Evolutionary conservation across 2,113 vertebrate genomes (phyloP).

Genomic region (Tachysurus vachellii): DNA sequence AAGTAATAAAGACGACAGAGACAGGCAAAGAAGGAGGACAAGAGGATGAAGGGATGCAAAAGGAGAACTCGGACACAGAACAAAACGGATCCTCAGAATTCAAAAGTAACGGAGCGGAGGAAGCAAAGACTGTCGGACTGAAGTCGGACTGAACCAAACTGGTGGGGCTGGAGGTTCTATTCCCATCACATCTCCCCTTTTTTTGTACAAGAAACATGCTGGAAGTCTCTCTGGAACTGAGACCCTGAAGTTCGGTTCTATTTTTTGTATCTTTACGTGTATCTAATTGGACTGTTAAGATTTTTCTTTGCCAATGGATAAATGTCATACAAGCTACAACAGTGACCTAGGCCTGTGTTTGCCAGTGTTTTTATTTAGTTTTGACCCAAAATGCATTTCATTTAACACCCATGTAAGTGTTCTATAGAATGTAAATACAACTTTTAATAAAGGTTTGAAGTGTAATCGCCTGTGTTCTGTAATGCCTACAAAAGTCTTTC

Average conservation of each 20-base stretch:
- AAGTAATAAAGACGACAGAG: background rate
- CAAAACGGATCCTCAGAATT: constrained; percentile 51
- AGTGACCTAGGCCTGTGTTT: background rate
- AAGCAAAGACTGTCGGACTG: constrained; percentile 29
- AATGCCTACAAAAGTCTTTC: background rate
- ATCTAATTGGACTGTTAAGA: too few species aligned
- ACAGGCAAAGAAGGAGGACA: constrained; percentile 40
- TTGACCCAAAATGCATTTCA: background rate
- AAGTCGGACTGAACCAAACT: background rate
- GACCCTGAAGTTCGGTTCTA: background rate
- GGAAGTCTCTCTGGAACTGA: background rate
- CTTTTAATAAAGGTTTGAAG: constrained; percentile 30
- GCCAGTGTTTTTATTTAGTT: background rate
- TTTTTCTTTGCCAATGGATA: background rate
- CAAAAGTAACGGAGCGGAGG: constrained; percentile 40
- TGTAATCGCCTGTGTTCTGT: background rate
- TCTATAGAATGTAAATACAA: constrained; percentile 28
- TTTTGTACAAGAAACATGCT: background rate
- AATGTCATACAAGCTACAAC: background rate
- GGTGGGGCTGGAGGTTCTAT: too few species aligned
- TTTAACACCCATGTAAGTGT: constrained; percentile 10
- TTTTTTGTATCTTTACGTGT: background rate
- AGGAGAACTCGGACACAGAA: constrained; percentile 49
- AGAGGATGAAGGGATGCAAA: background rate
- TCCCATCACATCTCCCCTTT: background rate